Evolutionary conservation across 2,797 vertebrate species (phyloP), one percentile per base, ranked within the genome.

Genomic region (Sarcoramphus papa): DNA sequence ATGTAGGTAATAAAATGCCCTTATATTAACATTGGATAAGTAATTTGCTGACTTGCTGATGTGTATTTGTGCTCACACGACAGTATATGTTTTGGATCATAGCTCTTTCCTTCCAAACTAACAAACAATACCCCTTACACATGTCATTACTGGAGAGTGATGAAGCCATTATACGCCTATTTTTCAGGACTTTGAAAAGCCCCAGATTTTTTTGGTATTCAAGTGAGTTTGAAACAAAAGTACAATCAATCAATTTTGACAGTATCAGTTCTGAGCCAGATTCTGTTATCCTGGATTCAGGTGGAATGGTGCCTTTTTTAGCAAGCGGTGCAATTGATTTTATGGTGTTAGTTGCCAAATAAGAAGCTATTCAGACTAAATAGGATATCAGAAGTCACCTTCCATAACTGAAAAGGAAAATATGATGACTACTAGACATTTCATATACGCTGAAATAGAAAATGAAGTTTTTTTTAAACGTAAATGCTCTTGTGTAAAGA

Each of bases 211-310:
- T 56, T 70, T 31, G 1, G 10, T 56, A 57, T 80, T 90, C 11
- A 53, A 48, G 40, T 65, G 47, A 28, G n/a, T 86, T 75, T 86
- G 79, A 91, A 62, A 83, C 25, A 86, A 88, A 94, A 83, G 47
- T 33, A 75, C 57, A 78, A 93, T 93, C 73, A 81, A 92, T 91
- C 79, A 86, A 7, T 81, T 86, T 73, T 95, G 91, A 88, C 82
- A 93, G 64, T 76, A 73, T 93, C 57, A 57, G 11, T 81, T 92
- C 43, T 91, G 59, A 93, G 92, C 50, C 79, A 93, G 82, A 65
- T 91, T 88, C 41, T 78, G 53, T 86, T 86, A 84, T 45, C 35
- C 72, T 69, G 41, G 22, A 69, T 73, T 79, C n/a, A 65, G 48
- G 43, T 85, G 57, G 90, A 91, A 85, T 4, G 15, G 20, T 92